Evolutionary conservation across 1,140 invertebrate genomes (phyloP).

Genomic region (Diorhabda elongata): DNA sequence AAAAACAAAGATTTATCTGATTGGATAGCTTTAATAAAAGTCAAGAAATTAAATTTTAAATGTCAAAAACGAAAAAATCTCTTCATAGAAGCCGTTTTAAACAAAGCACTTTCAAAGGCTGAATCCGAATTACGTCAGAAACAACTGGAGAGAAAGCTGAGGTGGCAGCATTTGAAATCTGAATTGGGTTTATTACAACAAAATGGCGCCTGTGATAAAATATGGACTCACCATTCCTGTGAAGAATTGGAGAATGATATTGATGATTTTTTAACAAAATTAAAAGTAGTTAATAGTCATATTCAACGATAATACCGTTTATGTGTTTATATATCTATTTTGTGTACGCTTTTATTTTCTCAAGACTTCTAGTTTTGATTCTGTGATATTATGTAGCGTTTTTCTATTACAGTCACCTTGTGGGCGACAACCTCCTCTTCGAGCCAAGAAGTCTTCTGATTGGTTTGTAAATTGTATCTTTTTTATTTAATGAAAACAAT

Average conservation of each 20-base stretch:
- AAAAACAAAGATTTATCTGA: conserved; percentile 42
- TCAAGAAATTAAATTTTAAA: conserved; percentile 47
- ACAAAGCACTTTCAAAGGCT: conserved; percentile 44
- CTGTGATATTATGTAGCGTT: conserved; percentile 43
- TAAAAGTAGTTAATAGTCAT: conserved; percentile 34
- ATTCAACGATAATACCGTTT: conserved; percentile 24
- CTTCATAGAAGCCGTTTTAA: conserved; percentile 49
- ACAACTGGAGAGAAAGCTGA: conserved; percentile 45
- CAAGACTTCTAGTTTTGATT: conserved; percentile 19
- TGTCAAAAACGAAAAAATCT: conserved; percentile 46
- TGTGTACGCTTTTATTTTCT: conserved; percentile 17
- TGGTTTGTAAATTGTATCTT: conserved; percentile 42
- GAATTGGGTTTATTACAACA: conserved; percentile 27
- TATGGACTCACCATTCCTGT: conserved; percentile 26
- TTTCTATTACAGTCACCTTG: conserved; percentile 43
- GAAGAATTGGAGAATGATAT: conserved; percentile 37
- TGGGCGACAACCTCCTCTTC: conserved; percentile 26
- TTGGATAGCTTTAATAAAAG: conserved; percentile 50
- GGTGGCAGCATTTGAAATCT: conserved; percentile 47
- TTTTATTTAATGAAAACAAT: conserved; percentile 23
- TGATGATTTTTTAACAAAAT: conserved; percentile 39
- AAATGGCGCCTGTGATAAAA: conserved; percentile 15
- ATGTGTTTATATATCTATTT: conserved; percentile 19
- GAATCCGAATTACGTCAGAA: conserved; percentile 47
- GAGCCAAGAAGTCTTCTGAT: conserved; percentile 28